Conservation (phyloP, 2,113 vertebrate species). For the Coturnix japonica region DNA sequence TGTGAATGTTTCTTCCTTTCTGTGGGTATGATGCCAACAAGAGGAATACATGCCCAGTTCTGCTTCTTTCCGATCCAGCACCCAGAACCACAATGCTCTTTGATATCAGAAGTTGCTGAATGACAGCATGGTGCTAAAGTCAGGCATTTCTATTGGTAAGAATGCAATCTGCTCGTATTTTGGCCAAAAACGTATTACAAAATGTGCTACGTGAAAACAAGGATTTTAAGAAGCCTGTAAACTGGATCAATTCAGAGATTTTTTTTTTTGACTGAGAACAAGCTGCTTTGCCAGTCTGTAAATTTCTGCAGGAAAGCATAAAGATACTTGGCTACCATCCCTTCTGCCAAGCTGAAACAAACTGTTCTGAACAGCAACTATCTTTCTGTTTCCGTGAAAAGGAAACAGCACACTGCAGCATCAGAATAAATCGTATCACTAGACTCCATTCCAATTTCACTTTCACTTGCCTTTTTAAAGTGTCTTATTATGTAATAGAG, state of each 20-base stretch:
- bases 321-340: slow-evolving; percentile 55
- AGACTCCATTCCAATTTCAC: neutral
- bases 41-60: neutral
- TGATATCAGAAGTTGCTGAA: slow-evolving; percentile 23
- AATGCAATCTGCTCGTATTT: slow-evolving; percentile 59
- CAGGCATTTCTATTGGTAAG: slow-evolving; percentile 25
- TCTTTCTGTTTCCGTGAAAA: slow-evolving; percentile 40
- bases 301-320: slow-evolving; percentile 39
- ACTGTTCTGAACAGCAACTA: slow-evolving; percentile 61
- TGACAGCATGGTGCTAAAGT: slow-evolving; percentile 15
- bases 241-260: slow-evolving; percentile 24
- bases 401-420: slow-evolving; percentile 2
- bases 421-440: slow-evolving; percentile 13
- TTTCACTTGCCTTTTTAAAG: neutral
- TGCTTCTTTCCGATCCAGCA: slow-evolving; percentile 24
- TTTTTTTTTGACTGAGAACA: neutral
- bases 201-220: slow-evolving; percentile 55
- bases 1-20: neutral
- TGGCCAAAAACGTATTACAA: slow-evolving; percentile 28
- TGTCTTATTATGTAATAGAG: neutral
- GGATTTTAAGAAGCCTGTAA: slow-evolving; percentile 52
- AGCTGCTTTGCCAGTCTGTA: slow-evolving; percentile 39
- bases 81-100: slow-evolving; percentile 38
- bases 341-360: slow-evolving; percentile 37
- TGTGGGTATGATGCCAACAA: neutral